Evolutionary conservation across 2,113 vertebrate genomes (phyloP).

Genomic region (Paralichthys olivaceus): DNA sequence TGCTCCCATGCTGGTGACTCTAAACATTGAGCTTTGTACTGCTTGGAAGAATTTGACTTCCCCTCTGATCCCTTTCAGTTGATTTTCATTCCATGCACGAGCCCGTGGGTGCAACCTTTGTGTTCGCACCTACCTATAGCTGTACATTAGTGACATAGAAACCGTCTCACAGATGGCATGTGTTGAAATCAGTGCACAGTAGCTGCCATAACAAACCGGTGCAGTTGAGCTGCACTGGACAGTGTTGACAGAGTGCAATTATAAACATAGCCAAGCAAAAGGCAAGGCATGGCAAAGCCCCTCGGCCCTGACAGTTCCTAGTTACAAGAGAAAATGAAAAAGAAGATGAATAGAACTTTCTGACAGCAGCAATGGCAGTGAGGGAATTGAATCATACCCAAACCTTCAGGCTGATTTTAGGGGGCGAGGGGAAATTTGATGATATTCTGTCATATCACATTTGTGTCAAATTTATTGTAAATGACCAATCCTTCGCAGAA

Average conservation of each 20-base stretch:
- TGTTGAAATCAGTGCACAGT: conserved; percentile 69
- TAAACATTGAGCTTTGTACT: conserved; percentile 18
- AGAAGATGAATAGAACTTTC: conserved; percentile 71
- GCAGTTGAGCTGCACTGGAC: conserved; percentile 62
- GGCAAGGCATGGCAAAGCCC: conserved; percentile 55
- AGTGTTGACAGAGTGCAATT: conserved; percentile 78
- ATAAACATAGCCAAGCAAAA: conserved; percentile 71
- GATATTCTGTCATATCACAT: conserved; percentile 70
- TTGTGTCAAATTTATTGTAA: conserved; percentile 67
- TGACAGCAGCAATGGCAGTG: conserved; percentile 62
- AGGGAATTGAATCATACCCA: conserved; percentile 74
- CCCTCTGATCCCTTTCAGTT: conserved; percentile 54
- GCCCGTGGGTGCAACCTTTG: conserved; percentile 30
- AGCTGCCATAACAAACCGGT: conserved; percentile 66
- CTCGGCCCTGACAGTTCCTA: conserved; percentile 67
- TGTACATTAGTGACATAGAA: conserved; percentile 56
- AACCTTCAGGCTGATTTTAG: conserved; percentile 64
- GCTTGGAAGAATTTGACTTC: conserved; percentile 42
- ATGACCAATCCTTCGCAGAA: conserved; percentile 53
- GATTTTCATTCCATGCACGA: conserved; percentile 59
- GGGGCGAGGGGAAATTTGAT: conserved; percentile 58
- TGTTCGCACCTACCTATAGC: conserved; percentile 50
- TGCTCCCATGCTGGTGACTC: conserved; percentile 15
- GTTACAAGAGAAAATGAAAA: conserved; percentile 76
- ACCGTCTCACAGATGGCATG: conserved; percentile 62